Evolutionary conservation across 2,888 invertebrate genomes (phyloP).

Genomic region (Carcina quercana): DNA sequence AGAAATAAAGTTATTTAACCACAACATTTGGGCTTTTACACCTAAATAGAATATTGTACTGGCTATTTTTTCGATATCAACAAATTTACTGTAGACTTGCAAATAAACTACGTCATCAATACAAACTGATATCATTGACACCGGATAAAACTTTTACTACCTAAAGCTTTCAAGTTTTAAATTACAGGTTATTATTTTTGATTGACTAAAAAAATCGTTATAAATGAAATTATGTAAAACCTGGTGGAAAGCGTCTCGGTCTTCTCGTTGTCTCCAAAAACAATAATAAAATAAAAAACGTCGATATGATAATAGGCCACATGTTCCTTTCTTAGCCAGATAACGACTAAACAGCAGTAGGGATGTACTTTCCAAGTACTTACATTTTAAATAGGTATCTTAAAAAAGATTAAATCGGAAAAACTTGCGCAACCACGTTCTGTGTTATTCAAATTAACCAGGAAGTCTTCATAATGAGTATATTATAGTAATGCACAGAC

Average conservation of each 20-base stretch:
- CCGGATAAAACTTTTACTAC: no score
- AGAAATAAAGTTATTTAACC: no score
- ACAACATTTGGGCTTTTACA: no score
- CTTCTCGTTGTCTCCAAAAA: conserved; percentile 14
- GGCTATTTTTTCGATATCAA: no score
- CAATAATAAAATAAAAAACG: conserved; percentile 17
- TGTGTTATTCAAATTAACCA: conserved; percentile 14
- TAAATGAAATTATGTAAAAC: conserved; percentile 12
- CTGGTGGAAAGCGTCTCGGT: conserved; percentile 27
- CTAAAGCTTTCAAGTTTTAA: no score
- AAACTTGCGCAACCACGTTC: conserved; percentile 9
- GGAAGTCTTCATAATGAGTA: no score
- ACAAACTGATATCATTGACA: no score
- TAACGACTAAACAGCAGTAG: neutral
- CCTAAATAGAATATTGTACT: no score
- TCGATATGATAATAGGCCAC: conserved; percentile 21
- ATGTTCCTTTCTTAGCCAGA: conserved; percentile 10
- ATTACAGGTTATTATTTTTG: neutral
- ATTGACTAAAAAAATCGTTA: neutral
- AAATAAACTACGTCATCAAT: no score
- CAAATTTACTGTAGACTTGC: no score
- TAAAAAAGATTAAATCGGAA: conserved; percentile 12
- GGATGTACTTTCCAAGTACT: neutral
- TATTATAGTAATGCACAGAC: no score
- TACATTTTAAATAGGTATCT: neutral